Conservation (phyloP, 1,140 invertebrate species). For the Ips typographus region DNA sequence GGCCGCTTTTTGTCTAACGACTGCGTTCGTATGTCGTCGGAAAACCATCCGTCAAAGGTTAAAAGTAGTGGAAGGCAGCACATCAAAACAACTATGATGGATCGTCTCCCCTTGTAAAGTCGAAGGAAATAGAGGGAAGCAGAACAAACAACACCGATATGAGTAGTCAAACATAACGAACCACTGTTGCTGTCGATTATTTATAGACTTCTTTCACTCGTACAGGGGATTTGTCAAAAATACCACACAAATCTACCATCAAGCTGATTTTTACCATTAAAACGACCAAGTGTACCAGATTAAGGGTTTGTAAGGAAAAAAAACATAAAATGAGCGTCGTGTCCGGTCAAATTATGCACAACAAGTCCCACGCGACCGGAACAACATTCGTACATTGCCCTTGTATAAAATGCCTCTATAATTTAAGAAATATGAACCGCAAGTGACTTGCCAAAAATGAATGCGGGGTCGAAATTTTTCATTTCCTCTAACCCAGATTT, state of each 20-base stretch:
- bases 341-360: no score
- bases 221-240: not conserved
- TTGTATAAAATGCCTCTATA: conserved; percentile 5
- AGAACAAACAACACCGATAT: conserved; percentile 32
- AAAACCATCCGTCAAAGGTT: conserved; percentile 30
- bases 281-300: no score
- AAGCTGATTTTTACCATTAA: no score
- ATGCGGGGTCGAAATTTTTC: conserved; percentile 11
- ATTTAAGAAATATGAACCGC: conserved; percentile 18
- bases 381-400: not conserved
- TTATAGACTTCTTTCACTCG: not conserved
- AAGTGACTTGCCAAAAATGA: conserved; percentile 9
- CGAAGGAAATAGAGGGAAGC: conserved; percentile 20
- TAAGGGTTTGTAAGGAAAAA: no score
- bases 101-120: conserved; percentile 15
- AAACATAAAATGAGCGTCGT: no score
- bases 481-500: conserved; percentile 15
- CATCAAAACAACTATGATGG: conserved; percentile 35
- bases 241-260: not conserved
- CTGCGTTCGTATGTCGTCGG: conserved; percentile 26
- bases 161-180: conserved; percentile 30
- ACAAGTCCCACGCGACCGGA: no score
- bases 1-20: conserved; percentile 27
- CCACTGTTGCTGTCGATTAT: conserved; percentile 21
- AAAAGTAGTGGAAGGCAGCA: conserved; percentile 27